Evolutionary conservation across 2,797 vertebrate species (phyloP), one percentile per base, ranked within the genome.

Genomic region (Ptychadena robeensis): DNA sequence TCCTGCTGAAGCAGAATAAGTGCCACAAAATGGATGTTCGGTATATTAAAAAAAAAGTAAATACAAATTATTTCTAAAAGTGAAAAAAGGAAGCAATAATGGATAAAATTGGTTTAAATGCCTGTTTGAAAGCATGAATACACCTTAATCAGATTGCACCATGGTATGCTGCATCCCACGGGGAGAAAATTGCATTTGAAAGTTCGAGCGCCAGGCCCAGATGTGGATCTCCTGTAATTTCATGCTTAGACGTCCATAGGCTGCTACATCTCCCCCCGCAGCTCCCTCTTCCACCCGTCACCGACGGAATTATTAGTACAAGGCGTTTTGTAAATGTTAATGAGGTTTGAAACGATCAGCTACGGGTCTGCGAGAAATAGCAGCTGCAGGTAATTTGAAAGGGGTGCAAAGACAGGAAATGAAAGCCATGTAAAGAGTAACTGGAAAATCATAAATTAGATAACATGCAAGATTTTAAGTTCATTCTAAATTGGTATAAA

Each of bases 301-400:
- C 72, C 67, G 28, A 67, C 63, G 27, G 63, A 63, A 84, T 84
- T 84, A 84, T 84, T 84, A 80, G 75, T 84, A 84, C 70, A 80
- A 80, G 77, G 71, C 68, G 77, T 67, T 80, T 69, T 38, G 77
- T 80, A 84, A 84, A 80, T 84, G 71, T 84, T 84, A 84, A 80
- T 84, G 82, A 84, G 82, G 82, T 80, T 80, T 80, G 82, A 84
- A 84, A 84, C 37, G 77, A 80, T 80, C 76, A 80, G 82, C 61
- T 32, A 38, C 74, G 53, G 71, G 71, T 75, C 64, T 80, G 64
- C 77, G 12, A 80, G 64, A 67, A 73, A 61, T 61, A 74, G 71
- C 82, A 84, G 82, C 77, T 84, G 82, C 71, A 74, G 77, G 76
- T 84, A 80, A 84, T 80, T 84, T 80, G 57, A 59, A 84, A 70